Conservation (phyloP, 37 sponge, comb jelly and placozoan species). For the Agelas oroides region DNA sequence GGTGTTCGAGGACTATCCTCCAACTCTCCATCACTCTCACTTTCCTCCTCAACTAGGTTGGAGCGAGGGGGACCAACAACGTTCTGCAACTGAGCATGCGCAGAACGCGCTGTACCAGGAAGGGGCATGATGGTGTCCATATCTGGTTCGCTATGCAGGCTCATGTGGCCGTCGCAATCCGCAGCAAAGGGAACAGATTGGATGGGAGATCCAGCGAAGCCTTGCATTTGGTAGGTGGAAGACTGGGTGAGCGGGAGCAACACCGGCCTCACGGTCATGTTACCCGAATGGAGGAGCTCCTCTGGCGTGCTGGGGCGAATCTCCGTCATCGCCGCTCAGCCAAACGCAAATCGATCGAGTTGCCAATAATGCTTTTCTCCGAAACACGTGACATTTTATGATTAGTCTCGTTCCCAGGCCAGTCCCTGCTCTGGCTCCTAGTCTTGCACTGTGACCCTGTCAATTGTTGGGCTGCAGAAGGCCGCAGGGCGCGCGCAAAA, state of each 20-base stretch:
- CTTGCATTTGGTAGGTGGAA: slow-evolving; percentile 3
- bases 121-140: slow-evolving; percentile 53
- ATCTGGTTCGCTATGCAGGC: slow-evolving; percentile 47
- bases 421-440: too few species aligned
- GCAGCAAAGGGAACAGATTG: too few species aligned
- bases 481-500: too few species aligned
- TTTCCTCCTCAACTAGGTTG: not conserved
- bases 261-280: not conserved
- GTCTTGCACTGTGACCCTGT: too few species aligned
- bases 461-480: too few species aligned
- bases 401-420: too few species aligned
- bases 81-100: not conserved
- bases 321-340: slow-evolving; percentile 26
- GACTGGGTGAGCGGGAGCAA: not conserved
- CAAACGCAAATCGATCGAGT: too few species aligned
- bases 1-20: not conserved
- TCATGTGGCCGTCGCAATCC: not conserved
- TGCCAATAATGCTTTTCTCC: too few species aligned
- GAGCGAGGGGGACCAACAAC: not conserved
- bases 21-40: slow-evolving; percentile 17
- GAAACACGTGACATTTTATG: too few species aligned
- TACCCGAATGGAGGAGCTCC: not conserved
- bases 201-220: slow-evolving; percentile 1
- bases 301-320: slow-evolving; percentile 1
- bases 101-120: not conserved